Conservation (phyloP, 1,140 invertebrate species). For the Cherax destructor region DNA sequence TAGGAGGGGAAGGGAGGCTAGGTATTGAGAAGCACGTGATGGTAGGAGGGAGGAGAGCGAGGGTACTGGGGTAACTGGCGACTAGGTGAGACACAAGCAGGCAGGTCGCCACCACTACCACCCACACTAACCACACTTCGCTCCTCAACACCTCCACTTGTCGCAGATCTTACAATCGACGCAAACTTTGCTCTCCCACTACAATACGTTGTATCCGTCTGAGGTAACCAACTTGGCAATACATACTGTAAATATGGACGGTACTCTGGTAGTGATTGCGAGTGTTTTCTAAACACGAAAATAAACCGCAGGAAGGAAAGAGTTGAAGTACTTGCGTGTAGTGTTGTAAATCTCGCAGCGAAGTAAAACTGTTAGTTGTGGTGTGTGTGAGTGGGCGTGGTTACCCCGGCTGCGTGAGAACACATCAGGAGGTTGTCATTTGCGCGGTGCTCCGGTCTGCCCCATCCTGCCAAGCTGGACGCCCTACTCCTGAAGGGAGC, state of each 20-base stretch:
- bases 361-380: too few species aligned
- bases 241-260: background rate
- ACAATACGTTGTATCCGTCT: background rate
- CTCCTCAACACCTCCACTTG: background rate
- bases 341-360: too few species aligned
- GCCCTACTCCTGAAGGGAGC: constrained; percentile 42
- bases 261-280: background rate
- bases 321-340: background rate
- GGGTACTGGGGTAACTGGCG: background rate
- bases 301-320: background rate
- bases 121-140: background rate
- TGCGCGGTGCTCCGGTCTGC: background rate
- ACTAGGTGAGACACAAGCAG: background rate
- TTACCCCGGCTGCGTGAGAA: background rate
- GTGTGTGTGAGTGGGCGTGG: background rate
- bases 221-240: too few species aligned
- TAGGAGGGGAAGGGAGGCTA: background rate
- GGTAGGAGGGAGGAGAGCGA: background rate
- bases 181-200: background rate
- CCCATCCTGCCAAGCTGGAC: constrained; percentile 30
- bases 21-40: background rate
- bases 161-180: background rate
- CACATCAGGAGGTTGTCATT: background rate
- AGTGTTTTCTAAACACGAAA: background rate
- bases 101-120: constrained; percentile 4